Conservation (phyloP, 2,797 vertebrate species). For the Gobionotothen gibberifrons region DNA sequence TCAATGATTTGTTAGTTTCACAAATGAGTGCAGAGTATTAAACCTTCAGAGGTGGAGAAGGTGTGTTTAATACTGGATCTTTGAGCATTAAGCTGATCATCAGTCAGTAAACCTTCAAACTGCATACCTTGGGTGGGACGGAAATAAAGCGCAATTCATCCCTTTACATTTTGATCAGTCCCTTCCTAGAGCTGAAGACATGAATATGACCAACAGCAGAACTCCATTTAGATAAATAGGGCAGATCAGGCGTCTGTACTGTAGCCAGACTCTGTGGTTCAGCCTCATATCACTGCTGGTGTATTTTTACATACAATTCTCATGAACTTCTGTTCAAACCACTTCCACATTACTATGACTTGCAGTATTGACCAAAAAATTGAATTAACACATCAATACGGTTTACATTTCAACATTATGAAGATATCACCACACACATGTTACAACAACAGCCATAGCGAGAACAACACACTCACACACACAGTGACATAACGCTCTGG, state of each 20-base stretch:
- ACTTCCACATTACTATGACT: constrained; percentile 27
- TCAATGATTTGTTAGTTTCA: rapidly evolving
- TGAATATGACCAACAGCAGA: constrained; percentile 31
- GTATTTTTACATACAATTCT: constrained; percentile 15
- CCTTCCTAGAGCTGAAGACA: constrained; percentile 5
- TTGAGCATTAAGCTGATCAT: not conserved
- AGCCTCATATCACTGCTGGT: not conserved
- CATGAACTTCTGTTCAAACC: constrained; percentile 14
- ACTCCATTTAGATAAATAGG: constrained; percentile 36
- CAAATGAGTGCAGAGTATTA: not conserved
- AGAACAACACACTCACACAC: not conserved
- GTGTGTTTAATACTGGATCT: not conserved
- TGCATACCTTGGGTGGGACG: not conserved
- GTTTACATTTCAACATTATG: not conserved
- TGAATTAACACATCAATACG: not conserved
- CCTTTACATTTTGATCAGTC: constrained; percentile 46
- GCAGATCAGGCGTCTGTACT: constrained; percentile 6
- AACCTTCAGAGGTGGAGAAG: not conserved
- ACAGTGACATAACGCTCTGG: constrained; percentile 60
- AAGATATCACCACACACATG: constrained; percentile 7
- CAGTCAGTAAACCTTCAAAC: not conserved
- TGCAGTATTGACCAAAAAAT: not conserved
- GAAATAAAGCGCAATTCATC: constrained; percentile 21
- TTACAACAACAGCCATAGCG: constrained; percentile 5
- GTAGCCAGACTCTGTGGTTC: constrained; percentile 7